These are phyloP conservation scores for Anarhynchus alexandrinus DNA, from an alignment of 2,113 vertebrate genomes.

Conservation along the genomic window DNA sequence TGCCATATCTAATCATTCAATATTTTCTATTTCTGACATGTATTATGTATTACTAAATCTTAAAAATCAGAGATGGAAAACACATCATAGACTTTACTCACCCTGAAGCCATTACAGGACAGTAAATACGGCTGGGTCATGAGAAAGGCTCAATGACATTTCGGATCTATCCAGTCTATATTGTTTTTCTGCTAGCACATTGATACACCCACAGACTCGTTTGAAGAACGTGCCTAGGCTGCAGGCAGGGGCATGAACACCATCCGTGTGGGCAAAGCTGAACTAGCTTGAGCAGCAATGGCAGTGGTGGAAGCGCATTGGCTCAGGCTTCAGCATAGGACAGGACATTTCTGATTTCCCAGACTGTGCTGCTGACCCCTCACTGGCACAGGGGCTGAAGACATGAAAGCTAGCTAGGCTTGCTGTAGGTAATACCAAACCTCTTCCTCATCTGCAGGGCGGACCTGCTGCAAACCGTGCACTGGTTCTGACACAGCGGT, in stretches of 20 bases:
- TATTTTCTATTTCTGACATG: conserved; percentile 19
- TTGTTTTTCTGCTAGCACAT: accelerated
- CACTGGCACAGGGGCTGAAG: background rate
- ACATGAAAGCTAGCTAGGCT: background rate
- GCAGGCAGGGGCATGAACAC: background rate
- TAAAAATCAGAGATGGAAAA: background rate
- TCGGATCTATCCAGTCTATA: background rate
- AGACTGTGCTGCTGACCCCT: accelerated
- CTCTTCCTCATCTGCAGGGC: background rate
- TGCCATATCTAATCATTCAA: background rate
- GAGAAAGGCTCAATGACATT: background rate
- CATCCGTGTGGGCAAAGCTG: background rate
- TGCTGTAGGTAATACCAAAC: background rate
- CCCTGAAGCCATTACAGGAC: background rate
- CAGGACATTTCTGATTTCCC: background rate
- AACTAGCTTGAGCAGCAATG: background rate
- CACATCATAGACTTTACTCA: background rate
- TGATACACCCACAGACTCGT: background rate
- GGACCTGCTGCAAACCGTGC: background rate
- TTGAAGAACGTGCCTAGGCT: background rate
- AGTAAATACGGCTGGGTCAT: background rate
- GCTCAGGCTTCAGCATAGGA: background rate
- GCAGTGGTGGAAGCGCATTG: no score
- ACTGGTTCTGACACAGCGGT: accelerated
- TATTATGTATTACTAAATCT: background rate